These are phyloP conservation scores for Caenorhabditis elegans DNA, from an alignment of 1,140 invertebrate species.

Conservation along the genomic window DNA sequence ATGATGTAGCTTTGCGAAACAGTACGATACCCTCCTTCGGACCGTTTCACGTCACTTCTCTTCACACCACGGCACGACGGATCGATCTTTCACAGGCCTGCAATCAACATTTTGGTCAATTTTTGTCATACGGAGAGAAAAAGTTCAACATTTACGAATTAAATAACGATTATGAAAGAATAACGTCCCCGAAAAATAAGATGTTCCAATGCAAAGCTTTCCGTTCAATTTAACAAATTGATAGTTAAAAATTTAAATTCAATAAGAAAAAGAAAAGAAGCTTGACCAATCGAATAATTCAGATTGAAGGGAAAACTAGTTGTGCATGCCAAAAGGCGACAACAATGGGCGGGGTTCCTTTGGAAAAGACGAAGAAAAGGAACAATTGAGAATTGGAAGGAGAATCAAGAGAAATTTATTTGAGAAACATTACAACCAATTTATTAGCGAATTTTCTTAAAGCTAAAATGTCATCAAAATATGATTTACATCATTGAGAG, in stretches of 20 bases:
- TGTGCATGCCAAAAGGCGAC: not conserved
- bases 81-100: constrained; percentile 12
- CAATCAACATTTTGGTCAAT: no score
- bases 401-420: not conserved
- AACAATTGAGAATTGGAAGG: not conserved
- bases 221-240: no score
- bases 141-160: not conserved
- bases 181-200: not conserved
- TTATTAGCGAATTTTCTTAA: no score
- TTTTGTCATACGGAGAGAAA: no score
- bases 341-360: constrained; percentile 1
- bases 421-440: no score
- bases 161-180: not conserved
- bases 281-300: no score
- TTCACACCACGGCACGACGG: not conserved
- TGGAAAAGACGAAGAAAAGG: not conserved
- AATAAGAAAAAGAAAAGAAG: not conserved
- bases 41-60: not conserved
- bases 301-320: not conserved
- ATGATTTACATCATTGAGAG: no score
- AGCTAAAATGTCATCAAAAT: no score
- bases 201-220: no score
- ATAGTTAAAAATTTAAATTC: no score
- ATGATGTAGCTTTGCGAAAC: no score
- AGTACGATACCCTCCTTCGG: not conserved